Base-by-base conservation (phyloP, 92 coral and sea anemone genomes). In the Palythoa grandiflora region DNA sequence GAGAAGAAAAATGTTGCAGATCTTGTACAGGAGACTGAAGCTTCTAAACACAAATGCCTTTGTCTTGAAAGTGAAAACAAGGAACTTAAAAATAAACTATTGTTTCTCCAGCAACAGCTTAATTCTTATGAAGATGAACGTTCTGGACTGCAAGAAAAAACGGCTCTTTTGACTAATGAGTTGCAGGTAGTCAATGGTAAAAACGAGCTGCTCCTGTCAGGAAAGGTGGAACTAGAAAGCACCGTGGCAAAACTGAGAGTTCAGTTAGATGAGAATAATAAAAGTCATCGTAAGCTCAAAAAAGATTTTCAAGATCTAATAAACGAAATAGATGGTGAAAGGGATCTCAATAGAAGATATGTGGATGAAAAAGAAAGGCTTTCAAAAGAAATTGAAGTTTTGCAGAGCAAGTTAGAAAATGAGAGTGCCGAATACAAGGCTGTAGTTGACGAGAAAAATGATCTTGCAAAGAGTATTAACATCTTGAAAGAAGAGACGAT, bases 21-120 rank as follows among this genome's bases (percentile, higher is more conserved):
- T 79, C 77, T 90, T 47, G 90, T 89, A 80, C 50, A 75, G 16
- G 91, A 89, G 59, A 76, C 76, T 13, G 88, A 89, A 36, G 77
- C 73, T n/a, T 87, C 91, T 16, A 84, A 77, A 44, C 61, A 83
- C 40, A 79, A 88, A 57, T 74, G 84, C 72, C 73, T 65, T 10
- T 14, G 68, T 17, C 37, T 77, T 3, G 83, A 77, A 36, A 53
- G 14, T 52, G 66, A 77, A 37, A 77, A 77, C 5, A 36, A 77
- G 38, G 83, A 77, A 53, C 44, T 53, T 77, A 10, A 35, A 6
- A 54, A 77, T 14, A 77, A 37, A 35, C 68, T 77, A 17, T 53
- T 9, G 21, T 50, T 11, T 28, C 63, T 77, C 1, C 66, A 77
- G 83, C 68, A 77, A 54, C 19, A 12, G 16, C 68, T 53, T 36